Evolutionary conservation across 2,888 invertebrate genomes (phyloP).

Genomic region (Rhaphigaster nebulosa): DNA sequence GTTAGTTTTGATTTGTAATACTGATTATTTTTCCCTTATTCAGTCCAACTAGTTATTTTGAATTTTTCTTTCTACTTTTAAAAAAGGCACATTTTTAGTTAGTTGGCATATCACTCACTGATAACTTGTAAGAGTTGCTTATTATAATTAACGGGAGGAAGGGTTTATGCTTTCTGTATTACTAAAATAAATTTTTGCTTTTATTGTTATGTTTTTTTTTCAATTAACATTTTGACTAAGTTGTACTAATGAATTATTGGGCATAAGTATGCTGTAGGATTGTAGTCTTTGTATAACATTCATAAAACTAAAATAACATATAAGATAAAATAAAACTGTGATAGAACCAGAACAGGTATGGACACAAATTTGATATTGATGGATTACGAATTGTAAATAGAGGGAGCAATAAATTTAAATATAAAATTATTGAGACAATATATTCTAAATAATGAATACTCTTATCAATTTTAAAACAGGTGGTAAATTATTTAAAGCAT

Average conservation of each 20-base stretch:
- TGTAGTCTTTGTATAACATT: background rate
- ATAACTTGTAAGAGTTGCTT: background rate
- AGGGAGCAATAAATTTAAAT: too few relatives aligned
- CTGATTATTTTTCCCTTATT: background rate
- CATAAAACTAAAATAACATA: too few relatives aligned
- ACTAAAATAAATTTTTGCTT: background rate
- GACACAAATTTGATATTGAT: too few relatives aligned
- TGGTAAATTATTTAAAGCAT: too few relatives aligned
- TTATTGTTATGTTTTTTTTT: too few relatives aligned
- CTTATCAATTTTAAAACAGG: too few relatives aligned
- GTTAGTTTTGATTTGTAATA: constrained; percentile 31
- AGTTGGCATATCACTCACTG: constrained; percentile 5
- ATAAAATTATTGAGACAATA: too few relatives aligned
- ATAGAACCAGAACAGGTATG: too few relatives aligned
- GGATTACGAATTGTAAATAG: too few relatives aligned
- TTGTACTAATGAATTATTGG: background rate
- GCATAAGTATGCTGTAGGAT: background rate
- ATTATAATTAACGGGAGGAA: background rate
- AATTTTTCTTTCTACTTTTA: background rate
- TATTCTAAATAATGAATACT: too few relatives aligned
- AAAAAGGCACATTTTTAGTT: background rate
- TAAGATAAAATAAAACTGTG: too few relatives aligned
- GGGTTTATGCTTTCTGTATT: background rate
- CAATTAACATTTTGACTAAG: background rate
- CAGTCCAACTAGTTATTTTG: background rate